These are phyloP conservation scores for Leptarthrus brevirostris DNA, from an alignment of 2,888 invertebrate species.

Conservation along the genomic window DNA sequence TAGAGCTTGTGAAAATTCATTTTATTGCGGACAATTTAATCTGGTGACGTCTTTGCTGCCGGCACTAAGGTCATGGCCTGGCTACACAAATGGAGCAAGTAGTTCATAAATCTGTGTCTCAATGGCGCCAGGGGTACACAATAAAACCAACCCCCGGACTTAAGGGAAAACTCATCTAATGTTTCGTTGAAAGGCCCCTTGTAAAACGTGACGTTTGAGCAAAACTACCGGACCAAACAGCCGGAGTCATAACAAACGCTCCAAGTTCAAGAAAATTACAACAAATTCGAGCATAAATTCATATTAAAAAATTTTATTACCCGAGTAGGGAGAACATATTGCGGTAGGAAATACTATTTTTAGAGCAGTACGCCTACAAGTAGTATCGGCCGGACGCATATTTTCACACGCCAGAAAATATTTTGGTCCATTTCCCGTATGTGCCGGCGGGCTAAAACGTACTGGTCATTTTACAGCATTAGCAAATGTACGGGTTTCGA, in stretches of 20 bases:
- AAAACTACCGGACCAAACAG: constrained; percentile 25
- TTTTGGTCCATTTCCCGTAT: neutral
- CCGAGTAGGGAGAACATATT: constrained; percentile 27
- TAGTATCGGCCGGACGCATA: neutral
- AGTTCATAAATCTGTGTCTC: constrained; percentile 47
- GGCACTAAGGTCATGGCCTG: constrained; percentile 19
- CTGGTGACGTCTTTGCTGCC: neutral
- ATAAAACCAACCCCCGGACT: constrained; percentile 23
- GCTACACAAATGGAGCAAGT: constrained; percentile 36
- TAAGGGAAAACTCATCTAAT: constrained; percentile 15
- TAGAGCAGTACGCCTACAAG: neutral
- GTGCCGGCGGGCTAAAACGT: constrained; percentile 30
- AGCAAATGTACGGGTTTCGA: constrained; percentile 37
- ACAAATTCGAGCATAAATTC: constrained; percentile 39
- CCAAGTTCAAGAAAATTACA: constrained; percentile 42
- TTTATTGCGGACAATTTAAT: constrained; percentile 39
- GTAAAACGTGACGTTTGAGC: constrained; percentile 31
- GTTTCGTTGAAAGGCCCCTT: constrained; percentile 37
- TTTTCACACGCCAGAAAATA: constrained; percentile 27
- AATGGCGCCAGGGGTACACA: constrained; percentile 45
- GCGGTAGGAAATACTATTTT: constrained; percentile 31
- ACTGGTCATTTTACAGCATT: constrained; percentile 34
- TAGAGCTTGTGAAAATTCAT: constrained; percentile 26
- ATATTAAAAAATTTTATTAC: constrained; percentile 42
- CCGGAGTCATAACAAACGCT: neutral